Percentiles rank a stretch among this genome's conserved stretches.
These are phyloP conservation scores for Caenorhabditis japonica DNA, from an alignment of 2,888 invertebrate genomes.

Conservation along the genomic window DNA sequence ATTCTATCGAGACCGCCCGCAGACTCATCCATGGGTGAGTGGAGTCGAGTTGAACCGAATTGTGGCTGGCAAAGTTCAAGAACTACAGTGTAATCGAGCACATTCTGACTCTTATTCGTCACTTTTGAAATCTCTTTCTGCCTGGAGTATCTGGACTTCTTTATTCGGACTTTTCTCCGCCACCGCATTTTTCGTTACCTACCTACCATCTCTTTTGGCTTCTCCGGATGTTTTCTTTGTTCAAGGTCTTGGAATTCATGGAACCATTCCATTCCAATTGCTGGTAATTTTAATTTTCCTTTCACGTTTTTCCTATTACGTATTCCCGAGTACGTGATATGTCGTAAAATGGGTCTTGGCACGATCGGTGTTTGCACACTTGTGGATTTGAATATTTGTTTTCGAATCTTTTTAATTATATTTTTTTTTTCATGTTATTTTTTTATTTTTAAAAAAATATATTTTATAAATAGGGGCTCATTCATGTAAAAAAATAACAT, in stretches of 20 bases:
- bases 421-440: too few species aligned
- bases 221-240: slow-evolving; percentile 59
- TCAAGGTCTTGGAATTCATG: slow-evolving; percentile 53
- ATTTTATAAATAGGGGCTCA: too few species aligned
- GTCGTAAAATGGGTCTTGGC: too few species aligned
- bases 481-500: too few species aligned
- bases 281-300: slow-evolving; percentile 52
- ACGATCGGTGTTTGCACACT: too few species aligned
- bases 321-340: too few species aligned
- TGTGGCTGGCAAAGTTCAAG: slow-evolving; percentile 69
- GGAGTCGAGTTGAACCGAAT: slow-evolving; percentile 72
- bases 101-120: slow-evolving; percentile 39
- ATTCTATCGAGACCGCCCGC: slow-evolving; percentile 70
- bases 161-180: slow-evolving; percentile 66
- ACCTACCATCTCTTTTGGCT: slow-evolving; percentile 64
- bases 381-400: too few species aligned
- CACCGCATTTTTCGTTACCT: slow-evolving; percentile 61
- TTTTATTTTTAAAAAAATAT: too few species aligned
- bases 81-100: slow-evolving; percentile 51
- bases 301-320: too few species aligned
- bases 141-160: slow-evolving; percentile 67
- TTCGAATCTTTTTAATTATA: too few species aligned
- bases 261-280: slow-evolving; percentile 50
- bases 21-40: slow-evolving; percentile 70
- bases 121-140: slow-evolving; percentile 66